These are phyloP conservation scores for Chanos chanos DNA, from an alignment of 2,797 vertebrate species.

Conservation along the genomic window DNA sequence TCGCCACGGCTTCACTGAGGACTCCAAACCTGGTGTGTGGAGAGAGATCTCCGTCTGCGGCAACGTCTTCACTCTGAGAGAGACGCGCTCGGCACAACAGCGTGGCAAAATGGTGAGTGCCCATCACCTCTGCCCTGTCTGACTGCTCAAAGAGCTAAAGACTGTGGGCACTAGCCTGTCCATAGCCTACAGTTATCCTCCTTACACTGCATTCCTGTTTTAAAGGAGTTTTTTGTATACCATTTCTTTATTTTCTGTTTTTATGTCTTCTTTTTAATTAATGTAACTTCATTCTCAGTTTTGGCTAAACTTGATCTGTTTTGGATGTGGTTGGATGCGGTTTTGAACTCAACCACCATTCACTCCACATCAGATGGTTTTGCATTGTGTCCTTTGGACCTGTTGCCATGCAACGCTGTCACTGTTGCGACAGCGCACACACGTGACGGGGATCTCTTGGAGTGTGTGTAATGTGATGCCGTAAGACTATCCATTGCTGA, in stretches of 20 bases:
- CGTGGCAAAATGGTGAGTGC: slow-evolving; percentile 91
- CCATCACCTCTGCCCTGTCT: neutral
- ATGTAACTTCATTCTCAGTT: too few species aligned
- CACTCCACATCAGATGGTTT: slow-evolving; percentile 14
- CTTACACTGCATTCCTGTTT: too few species aligned
- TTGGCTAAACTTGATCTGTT: too few species aligned
- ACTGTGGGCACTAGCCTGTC: too few species aligned
- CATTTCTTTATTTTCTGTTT: too few species aligned
- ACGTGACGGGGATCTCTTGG: slow-evolving; percentile 29
- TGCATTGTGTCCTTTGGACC: slow-evolving; percentile 4
- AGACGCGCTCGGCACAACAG: slow-evolving; percentile 96
- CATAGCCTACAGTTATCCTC: too few species aligned
- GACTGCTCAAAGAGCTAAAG: too few species aligned
- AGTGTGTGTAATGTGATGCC: slow-evolving; percentile 50
- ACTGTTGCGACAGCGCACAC: slow-evolving; percentile 47
- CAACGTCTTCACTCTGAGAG: slow-evolving; percentile 92
- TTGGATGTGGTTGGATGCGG: too few species aligned
- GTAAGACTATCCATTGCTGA: slow-evolving; percentile 54
- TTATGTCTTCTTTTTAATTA: too few species aligned
- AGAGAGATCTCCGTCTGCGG: slow-evolving; percentile 98
- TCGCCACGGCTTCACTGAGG: slow-evolving; percentile 90
- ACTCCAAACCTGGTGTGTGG: slow-evolving; percentile 98
- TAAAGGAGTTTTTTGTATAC: too few species aligned
- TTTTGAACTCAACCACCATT: too few species aligned
- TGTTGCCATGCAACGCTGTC: slow-evolving; percentile 41